Evolutionary conservation across 2,113 vertebrate genomes (phyloP).

Genomic region (Potamarius usumacintae): DNA sequence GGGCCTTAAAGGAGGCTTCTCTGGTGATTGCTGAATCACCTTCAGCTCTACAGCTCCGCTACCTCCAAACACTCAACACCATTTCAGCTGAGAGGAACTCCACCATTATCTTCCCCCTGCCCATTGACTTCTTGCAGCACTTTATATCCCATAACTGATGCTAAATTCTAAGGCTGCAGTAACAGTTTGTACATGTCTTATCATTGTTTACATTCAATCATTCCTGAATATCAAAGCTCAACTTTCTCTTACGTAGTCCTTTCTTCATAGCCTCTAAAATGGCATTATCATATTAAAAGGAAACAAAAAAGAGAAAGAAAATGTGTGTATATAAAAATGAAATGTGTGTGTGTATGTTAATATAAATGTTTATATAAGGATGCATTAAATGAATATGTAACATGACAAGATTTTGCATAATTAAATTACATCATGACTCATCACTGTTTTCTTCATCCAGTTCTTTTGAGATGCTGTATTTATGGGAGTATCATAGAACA

Average conservation of each 20-base stretch:
- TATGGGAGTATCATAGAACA: background rate
- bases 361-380: background rate
- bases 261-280: background rate
- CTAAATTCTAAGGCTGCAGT: background rate
- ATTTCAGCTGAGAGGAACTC: conserved; percentile 86
- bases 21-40: conserved; percentile 78
- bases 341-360: too few relatives aligned
- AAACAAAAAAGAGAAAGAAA: background rate
- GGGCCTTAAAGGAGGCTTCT: conserved; percentile 82
- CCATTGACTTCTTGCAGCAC: conserved; percentile 77
- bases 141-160: conserved; percentile 54
- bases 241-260: background rate
- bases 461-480: background rate
- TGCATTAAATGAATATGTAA: background rate
- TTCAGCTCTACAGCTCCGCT: conserved; percentile 78
- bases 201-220: background rate
- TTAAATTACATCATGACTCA: background rate
- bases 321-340: too few relatives aligned
- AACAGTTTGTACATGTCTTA: background rate
- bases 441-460: background rate
- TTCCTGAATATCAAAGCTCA: background rate
- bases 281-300: background rate
- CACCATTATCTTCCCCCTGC: conserved; percentile 86
- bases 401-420: background rate
- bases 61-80: conserved; percentile 80